phyloP scores from a whole-genome alignment of 2,113 vertebrate genomes.

The Ranitomeya imitator region DNA sequence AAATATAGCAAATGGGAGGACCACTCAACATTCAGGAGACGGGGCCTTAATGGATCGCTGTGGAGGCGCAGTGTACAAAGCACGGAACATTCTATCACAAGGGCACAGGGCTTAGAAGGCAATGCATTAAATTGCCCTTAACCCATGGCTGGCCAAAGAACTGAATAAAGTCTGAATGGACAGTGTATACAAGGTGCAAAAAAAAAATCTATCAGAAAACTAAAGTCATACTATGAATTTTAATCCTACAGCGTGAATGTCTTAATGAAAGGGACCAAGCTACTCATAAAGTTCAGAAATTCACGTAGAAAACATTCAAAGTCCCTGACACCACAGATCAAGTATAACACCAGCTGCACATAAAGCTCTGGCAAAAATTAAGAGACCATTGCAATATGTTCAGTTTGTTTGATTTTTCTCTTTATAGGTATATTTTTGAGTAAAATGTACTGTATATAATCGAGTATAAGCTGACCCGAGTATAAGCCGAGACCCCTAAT shows the following conservation, averaged over 20 bases:
- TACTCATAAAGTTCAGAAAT: not conserved
- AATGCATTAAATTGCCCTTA: slow-evolving; percentile 4
- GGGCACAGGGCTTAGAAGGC: not conserved
- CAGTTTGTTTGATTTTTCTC: too few species aligned
- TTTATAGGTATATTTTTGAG: too few species aligned
- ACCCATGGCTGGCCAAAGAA: not conserved
- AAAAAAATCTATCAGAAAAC: not conserved
- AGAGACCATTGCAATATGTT: too few species aligned
- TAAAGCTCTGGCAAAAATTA: too few species aligned
- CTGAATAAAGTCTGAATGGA: not conserved
- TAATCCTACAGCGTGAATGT: not conserved
- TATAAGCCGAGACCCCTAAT: too few species aligned
- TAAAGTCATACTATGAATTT: not conserved
- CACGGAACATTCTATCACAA: not conserved
- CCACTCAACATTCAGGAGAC: not conserved
- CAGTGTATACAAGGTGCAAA: not conserved
- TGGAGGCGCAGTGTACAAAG: not conserved
- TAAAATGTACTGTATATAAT: too few species aligned
- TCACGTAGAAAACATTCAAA: not conserved
- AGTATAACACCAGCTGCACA: not conserved
- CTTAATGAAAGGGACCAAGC: not conserved
- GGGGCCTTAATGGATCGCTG: slow-evolving; percentile 40
- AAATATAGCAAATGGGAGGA: not conserved
- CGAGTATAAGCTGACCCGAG: too few species aligned
- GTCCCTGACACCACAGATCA: not conserved